These are phyloP conservation scores for Ametastegia equiseti DNA, from an alignment of 2,888 invertebrate genomes.

Conservation along the genomic window DNA sequence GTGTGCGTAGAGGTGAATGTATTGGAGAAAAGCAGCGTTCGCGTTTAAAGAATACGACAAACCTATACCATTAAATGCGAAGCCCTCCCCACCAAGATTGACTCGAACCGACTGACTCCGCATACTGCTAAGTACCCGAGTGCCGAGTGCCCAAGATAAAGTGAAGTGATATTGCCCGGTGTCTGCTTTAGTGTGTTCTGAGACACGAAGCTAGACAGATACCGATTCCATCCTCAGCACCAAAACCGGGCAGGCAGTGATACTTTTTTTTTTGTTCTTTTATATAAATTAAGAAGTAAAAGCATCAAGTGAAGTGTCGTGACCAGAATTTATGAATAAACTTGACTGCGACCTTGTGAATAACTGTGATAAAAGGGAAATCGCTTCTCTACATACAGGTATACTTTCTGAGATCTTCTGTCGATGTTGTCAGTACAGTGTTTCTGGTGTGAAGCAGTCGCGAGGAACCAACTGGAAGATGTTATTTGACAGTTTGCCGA, in stretches of 20 bases:
- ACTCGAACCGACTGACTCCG: constrained; percentile 24
- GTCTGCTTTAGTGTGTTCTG: constrained; percentile 18
- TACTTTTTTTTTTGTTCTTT: too few species aligned
- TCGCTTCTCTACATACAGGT: not conserved
- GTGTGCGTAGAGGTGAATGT: not conserved
- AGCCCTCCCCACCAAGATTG: not conserved
- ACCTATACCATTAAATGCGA: not conserved
- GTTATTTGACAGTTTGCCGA: not conserved
- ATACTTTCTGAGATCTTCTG: not conserved
- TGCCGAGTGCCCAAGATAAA: constrained; percentile 56
- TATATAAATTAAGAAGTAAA: not conserved
- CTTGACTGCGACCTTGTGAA: not conserved
- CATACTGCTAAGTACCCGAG: constrained; percentile 22
- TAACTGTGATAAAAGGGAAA: constrained; percentile 3
- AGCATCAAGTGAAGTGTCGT: not conserved
- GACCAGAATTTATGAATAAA: not conserved
- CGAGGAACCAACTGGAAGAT: not conserved
- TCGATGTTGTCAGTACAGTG: not conserved
- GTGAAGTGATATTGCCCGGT: constrained; percentile 49
- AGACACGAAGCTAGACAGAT: constrained; percentile 32
- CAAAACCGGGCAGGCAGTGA: not conserved
- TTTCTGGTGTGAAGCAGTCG: not conserved
- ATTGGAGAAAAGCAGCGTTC: constrained; percentile 8
- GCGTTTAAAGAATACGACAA: constrained; percentile 21
- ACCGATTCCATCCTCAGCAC: not conserved